Percentiles rank a stretch among this genome's conserved stretches.
Evolutionary conservation across 2,888 invertebrate genomes (phyloP).

Genomic region (Chrysolina oricalcia): DNA sequence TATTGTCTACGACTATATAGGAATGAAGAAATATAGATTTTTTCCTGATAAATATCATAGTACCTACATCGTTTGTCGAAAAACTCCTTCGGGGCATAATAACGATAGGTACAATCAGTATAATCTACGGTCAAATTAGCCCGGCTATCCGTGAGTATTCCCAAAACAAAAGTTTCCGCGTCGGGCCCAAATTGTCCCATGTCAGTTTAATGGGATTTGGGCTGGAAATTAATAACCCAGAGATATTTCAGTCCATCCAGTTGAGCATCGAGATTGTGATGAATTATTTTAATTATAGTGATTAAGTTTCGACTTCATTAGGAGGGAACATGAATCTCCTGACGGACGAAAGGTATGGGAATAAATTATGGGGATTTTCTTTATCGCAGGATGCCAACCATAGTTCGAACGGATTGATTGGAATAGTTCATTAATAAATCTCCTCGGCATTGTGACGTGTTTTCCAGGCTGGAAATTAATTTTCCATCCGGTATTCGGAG

Average conservation of each 20-base stretch:
- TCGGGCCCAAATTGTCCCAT: background rate
- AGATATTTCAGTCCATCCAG: conserved; percentile 29
- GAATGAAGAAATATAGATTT: too few species aligned
- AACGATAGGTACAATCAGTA: too few species aligned
- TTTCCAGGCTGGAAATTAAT: background rate
- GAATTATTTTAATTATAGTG: conserved; percentile 66
- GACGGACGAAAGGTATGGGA: conserved; percentile 57
- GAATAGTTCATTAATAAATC: conserved; percentile 51
- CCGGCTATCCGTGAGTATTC: background rate
- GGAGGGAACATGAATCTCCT: conserved; percentile 60
- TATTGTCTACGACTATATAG: too few species aligned
- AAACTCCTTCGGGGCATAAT: too few species aligned
- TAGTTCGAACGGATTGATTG: conserved; percentile 47
- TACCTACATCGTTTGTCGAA: too few species aligned
- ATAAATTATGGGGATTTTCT: conserved; percentile 56
- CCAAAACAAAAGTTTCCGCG: background rate
- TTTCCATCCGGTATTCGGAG: background rate
- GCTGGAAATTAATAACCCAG: conserved; percentile 35
- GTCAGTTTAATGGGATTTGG: conserved; percentile 31
- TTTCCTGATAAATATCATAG: too few species aligned
- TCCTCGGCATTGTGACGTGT: background rate
- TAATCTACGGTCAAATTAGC: too few species aligned
- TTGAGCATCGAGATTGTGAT: conserved; percentile 52
- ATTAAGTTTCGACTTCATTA: conserved; percentile 57
- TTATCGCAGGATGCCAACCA: conserved; percentile 52